A percentile compares a stretch with the other conserved stretches of the same genome.
Evolutionary conservation across 2,113 vertebrate genomes (phyloP).

Genomic region (Rhabdornis inornatus): DNA sequence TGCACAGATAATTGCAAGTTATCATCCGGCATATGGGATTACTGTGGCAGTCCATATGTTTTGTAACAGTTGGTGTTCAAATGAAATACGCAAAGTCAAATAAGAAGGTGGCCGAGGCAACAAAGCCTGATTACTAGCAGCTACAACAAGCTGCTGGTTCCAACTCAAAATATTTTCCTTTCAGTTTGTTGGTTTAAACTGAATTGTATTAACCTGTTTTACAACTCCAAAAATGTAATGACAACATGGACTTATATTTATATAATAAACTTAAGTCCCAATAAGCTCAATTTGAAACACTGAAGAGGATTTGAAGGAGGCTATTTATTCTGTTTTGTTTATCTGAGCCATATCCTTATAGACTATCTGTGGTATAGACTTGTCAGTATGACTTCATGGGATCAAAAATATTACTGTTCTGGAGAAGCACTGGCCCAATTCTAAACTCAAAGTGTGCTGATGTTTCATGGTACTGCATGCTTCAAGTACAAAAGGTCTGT

Average conservation of each 20-base stretch:
- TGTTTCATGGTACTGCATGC: background rate
- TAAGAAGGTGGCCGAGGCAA: slow-evolving; percentile 38
- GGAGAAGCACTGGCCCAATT: background rate
- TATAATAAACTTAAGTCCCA: background rate
- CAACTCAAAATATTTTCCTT: slow-evolving; percentile 19
- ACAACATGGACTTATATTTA: background rate
- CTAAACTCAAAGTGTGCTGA: background rate
- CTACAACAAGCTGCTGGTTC: slow-evolving; percentile 6
- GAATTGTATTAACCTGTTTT: background rate
- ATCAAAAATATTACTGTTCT: background rate
- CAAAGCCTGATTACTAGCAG: slow-evolving; percentile 47
- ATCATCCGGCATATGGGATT: slow-evolving; percentile 45
- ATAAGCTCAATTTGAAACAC: background rate
- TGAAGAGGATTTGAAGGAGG: background rate
- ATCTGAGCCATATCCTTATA: background rate
- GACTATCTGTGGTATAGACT: background rate
- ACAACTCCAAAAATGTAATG: background rate
- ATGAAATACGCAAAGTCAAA: slow-evolving; percentile 62
- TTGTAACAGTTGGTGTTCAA: slow-evolving; percentile 64
- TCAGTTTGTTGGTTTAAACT: background rate
- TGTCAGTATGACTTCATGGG: background rate
- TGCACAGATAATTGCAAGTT: slow-evolving; percentile 40
- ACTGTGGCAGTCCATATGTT: slow-evolving; percentile 60
- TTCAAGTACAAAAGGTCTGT: background rate
- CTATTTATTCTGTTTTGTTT: background rate